Base-by-base conservation (phyloP, 2,888 invertebrate genomes). In the Pristionchus mayeri region DNA sequence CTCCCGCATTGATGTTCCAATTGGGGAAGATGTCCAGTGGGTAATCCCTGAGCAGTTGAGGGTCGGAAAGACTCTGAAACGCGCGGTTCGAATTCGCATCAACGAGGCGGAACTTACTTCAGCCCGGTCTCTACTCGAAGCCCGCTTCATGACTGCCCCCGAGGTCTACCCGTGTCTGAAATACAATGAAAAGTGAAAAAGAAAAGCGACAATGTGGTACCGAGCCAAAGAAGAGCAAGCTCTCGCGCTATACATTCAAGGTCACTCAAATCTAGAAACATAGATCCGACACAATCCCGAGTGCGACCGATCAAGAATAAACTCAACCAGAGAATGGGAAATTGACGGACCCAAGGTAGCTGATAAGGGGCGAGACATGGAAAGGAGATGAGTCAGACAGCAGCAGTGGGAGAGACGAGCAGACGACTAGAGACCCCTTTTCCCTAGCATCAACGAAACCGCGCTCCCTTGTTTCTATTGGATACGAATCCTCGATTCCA, bases 21-120 rank as follows among this genome's bases (percentile, higher is more conserved):
- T 88, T 88, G 30, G 86, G 86, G 71, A 86, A 86, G 37, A 84
- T 75, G 34, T 88, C 87, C 18, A 86, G 84, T 11, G 88, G 87
- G 76, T 87, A 87, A 27, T 86, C 86, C 34, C 34, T 82, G 84
- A 84, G 84, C 54, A 84, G n/a, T 63, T 82, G 81, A 3, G 81
- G 81, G 48, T 82, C 81, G 4, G 81, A 63, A 44, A 82, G 60
- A 27, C 44, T 63, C 81, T 82, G 48, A 3, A 82, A 30, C 0
- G 3, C 37, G 21, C 44, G 44, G 44, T 44, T 44, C 6, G n/a
- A 78, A 78, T 18, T 27, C 6, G 27, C 13, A 50, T 34, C 30
- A n/a, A 6, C 3, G 6, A 78, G 16, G 18, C 21, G 6, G 34
- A 50, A 50, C 52, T 50, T 18, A 52, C 78, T 78, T 78, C 78